Base-by-base conservation (phyloP, 2,113 vertebrate genomes). In the Thunnus maccoyii region DNA sequence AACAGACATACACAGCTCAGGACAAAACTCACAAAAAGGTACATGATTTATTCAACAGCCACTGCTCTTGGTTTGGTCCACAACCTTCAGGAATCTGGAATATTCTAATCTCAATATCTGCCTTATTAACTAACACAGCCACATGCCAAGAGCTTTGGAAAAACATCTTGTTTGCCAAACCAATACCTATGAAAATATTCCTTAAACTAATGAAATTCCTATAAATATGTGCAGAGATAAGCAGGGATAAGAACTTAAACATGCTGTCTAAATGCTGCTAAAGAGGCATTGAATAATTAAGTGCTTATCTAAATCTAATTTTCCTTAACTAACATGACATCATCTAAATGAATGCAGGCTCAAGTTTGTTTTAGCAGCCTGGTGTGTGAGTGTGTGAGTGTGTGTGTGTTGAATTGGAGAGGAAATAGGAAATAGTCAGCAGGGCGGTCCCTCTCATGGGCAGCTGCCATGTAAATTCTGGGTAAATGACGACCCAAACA, bases 361-460 rank as follows among this genome's bases (percentile, higher is more conserved):
- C 25, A 65, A 73, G 80, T 88, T 90, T 81, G 76, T 69, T 82
- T 87, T 62, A 63, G 72, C 61, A 70, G 65, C 71, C 72, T 18
- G 20, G 60, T 44, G 62, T 80, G 52, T 27, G 6, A 80, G 57
- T 27, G 48, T 61, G 77, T 69, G 68, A 36, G 73, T 68, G 27
- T 57, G 64, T 81, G 68, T 36, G 11, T 41, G 50, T 81, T 2
- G 32, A 51, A 81, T 44, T 86, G 86, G 71, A 88, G 62, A 83
- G 82, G 86, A 88, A 89, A 83, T 51, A 83, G 88, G 86, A 94
- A 93, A 88, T 83, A 64, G 84, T 64, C 72, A 83, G 73, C 76
- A 79, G 87, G 86, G 91, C 82, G 76, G 86, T 69, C 72, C 72
- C 69, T 57, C 71, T 80, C 55, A 71, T 69, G 75, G 90, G 91